phyloP scores from a whole-genome alignment of 2,888 invertebrate genomes.

The Pristionchus fissidentatus region DNA sequence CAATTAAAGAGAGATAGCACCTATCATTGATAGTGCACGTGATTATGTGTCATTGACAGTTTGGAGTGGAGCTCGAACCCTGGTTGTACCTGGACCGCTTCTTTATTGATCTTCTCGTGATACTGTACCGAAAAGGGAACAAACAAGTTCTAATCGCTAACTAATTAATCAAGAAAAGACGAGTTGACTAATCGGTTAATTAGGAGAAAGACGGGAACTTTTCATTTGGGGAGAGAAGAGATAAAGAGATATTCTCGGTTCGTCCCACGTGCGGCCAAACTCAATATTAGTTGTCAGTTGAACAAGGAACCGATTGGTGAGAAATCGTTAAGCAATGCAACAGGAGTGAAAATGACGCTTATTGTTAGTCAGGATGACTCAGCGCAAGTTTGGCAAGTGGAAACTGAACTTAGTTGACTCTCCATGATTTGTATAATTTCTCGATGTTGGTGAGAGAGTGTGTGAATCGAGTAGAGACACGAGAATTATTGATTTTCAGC shows the following conservation, averaged over 20 bases:
- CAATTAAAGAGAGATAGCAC: not conserved
- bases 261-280: slow-evolving; percentile 38
- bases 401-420: too few species aligned
- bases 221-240: not conserved
- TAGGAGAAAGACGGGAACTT: slow-evolving; percentile 35
- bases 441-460: too few species aligned
- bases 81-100: not conserved
- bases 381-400: too few species aligned
- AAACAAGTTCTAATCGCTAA: slow-evolving; percentile 33
- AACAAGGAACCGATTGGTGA: not conserved
- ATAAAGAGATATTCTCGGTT: not conserved
- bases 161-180: slow-evolving; percentile 29
- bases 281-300: too few species aligned
- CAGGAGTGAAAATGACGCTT: not conserved
- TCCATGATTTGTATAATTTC: too few species aligned
- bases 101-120: not conserved
- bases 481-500: slow-evolving; percentile 3
- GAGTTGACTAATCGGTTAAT: slow-evolving; percentile 41
- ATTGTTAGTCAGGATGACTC: not conserved
- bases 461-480: not conserved
- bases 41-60: not conserved
- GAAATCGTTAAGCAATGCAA: slow-evolving; percentile 22
- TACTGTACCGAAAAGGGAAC: not conserved
- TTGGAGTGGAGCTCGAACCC: not conserved
- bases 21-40: not conserved